These are phyloP conservation scores for Aplochiton taeniatus DNA, from an alignment of 2,797 vertebrate genomes.

Conservation along the genomic window DNA sequence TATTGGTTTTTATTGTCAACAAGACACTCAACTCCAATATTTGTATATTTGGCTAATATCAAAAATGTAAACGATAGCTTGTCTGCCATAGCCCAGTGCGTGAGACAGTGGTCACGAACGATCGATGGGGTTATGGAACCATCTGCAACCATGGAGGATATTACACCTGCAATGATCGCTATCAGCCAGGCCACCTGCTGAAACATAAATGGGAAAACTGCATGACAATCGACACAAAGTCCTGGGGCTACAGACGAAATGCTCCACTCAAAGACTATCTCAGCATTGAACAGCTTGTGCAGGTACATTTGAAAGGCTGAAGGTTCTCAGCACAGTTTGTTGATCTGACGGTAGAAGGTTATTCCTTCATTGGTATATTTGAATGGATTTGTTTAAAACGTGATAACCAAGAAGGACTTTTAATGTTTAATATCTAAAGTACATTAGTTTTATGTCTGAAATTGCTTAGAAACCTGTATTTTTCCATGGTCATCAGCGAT, in stretches of 20 bases:
- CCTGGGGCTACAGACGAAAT: constrained; percentile 91
- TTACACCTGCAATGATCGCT: constrained; percentile 91
- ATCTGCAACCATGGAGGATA: constrained; percentile 91
- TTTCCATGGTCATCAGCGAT: no score
- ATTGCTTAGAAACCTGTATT: no score
- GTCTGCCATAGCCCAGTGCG: constrained; percentile 84
- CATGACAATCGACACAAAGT: constrained; percentile 89
- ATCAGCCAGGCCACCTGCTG: constrained; percentile 88
- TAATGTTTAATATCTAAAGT: no score
- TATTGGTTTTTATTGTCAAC: no score
- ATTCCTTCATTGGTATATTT: no score
- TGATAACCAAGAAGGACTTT: no score
- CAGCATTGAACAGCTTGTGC: constrained; percentile 79
- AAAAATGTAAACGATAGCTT: not conserved
- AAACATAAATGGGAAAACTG: constrained; percentile 97
- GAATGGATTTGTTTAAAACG: no score
- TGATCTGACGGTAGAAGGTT: no score
- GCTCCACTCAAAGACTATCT: constrained; percentile 85
- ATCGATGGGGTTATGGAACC: constrained; percentile 87
- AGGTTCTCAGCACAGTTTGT: no score
- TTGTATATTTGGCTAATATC: not conserved
- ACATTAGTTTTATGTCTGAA: no score
- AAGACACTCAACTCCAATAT: not conserved
- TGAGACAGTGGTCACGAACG: constrained; percentile 92
- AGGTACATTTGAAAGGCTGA: constrained; percentile 61